A percentile compares a stretch with the other conserved stretches of the same genome.
These are phyloP conservation scores for Daboia siamensis DNA, from an alignment of 2,113 vertebrate genomes.

Conservation along the genomic window DNA sequence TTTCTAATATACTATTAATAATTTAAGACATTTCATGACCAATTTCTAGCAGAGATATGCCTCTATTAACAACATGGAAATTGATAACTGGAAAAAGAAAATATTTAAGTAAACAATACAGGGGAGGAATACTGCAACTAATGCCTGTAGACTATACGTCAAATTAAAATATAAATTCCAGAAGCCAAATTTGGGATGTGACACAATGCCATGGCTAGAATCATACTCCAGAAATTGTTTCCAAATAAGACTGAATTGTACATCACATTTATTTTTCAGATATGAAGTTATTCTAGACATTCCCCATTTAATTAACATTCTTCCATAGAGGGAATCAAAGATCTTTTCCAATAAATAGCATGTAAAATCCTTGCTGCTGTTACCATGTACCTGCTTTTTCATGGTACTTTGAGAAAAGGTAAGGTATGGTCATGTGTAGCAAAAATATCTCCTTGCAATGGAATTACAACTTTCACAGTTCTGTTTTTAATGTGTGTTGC, in stretches of 20 bases:
- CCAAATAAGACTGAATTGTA: background rate
- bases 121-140: background rate
- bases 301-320: background rate
- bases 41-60: background rate
- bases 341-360: background rate
- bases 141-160: background rate
- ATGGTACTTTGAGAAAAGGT: background rate
- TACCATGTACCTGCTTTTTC: background rate
- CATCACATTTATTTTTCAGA: background rate
- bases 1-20: background rate
- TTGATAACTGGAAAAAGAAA: background rate
- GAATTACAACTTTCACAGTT: background rate
- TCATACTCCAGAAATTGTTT: background rate
- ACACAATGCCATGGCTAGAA: background rate
- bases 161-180: background rate
- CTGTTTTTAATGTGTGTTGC: background rate
- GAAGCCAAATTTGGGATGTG: background rate
- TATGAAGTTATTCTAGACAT: background rate
- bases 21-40: background rate
- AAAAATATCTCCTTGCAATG: background rate
- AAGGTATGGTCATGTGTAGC: background rate
- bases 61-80: background rate
- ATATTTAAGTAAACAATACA: background rate
- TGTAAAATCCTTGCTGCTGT: background rate
- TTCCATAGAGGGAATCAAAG: background rate